Evolutionary conservation across 2,888 invertebrate species (phyloP).

Genomic region (Uropetala carovei): DNA sequence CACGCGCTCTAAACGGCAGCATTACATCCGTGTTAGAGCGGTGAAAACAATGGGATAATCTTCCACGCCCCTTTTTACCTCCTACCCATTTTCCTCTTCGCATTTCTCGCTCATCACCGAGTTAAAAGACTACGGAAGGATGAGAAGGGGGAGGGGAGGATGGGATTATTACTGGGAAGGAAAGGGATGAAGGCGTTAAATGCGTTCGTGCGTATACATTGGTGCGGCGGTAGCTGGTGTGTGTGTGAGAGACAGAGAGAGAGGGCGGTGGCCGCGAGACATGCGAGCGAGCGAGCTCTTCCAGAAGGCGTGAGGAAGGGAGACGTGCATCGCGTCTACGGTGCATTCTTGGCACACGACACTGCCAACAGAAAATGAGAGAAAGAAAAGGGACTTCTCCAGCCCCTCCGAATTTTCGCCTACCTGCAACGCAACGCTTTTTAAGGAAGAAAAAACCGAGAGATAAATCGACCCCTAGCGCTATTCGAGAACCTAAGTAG

Average conservation of each 20-base stretch:
- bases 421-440: neutral
- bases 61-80: neutral
- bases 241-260: neutral
- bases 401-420: neutral
- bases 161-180: too few species aligned
- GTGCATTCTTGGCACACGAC: slow-evolving; percentile 26
- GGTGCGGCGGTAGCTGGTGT: too few species aligned
- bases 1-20: neutral
- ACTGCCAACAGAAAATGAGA: neutral
- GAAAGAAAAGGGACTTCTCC: neutral
- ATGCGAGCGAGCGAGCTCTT: neutral
- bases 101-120: neutral
- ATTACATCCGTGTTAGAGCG: neutral
- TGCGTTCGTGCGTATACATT: too few species aligned
- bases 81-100: neutral
- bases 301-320: neutral
- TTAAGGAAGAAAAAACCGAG: too few species aligned
- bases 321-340: neutral
- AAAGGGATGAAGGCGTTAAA: too few species aligned
- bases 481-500: too few species aligned
- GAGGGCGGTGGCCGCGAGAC: neutral
- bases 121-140: too few species aligned
- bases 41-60: neutral
- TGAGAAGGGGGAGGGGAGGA: too few species aligned
- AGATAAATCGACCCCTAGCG: too few species aligned